These are phyloP conservation scores for Artemisiospiza belli DNA, from an alignment of 2,113 vertebrate species.

Conservation along the genomic window DNA sequence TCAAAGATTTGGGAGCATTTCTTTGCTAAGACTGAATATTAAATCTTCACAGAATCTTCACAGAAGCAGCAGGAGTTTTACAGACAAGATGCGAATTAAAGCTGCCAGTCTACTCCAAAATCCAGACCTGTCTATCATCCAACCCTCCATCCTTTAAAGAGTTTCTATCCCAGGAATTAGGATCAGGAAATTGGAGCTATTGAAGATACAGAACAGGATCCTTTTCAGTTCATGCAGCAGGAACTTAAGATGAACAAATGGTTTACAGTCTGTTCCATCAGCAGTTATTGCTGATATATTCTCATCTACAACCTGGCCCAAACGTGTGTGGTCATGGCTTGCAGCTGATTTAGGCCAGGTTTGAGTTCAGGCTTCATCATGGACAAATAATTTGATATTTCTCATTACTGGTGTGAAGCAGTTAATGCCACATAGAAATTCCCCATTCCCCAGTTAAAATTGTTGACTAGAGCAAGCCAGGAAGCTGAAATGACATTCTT, in stretches of 20 bases:
- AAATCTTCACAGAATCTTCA: neutral
- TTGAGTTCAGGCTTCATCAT: neutral
- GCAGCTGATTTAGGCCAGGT: neutral
- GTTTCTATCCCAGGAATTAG: fast-evolving
- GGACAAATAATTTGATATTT: neutral
- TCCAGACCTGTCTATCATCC: neutral
- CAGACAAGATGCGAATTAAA: neutral
- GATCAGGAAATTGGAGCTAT: neutral
- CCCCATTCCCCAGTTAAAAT: neutral
- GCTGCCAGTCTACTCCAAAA: neutral
- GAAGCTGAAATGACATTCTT: neutral
- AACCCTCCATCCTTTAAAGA: neutral
- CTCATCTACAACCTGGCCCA: neutral
- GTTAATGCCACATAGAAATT: fast-evolving
- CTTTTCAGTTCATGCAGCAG: neutral
- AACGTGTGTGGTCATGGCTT: neutral
- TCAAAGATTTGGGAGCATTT: neutral
- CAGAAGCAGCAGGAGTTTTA: neutral
- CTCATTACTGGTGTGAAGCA: neutral
- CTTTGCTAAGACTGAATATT: neutral
- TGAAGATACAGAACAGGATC: neutral
- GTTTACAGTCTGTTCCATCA: neutral
- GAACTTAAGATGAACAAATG: neutral
- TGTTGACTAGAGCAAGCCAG: neutral
- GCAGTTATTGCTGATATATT: neutral